These are phyloP conservation scores for Hippopotamyrus pictus DNA, from an alignment of 2,797 vertebrate genomes.

Conservation along the genomic window DNA sequence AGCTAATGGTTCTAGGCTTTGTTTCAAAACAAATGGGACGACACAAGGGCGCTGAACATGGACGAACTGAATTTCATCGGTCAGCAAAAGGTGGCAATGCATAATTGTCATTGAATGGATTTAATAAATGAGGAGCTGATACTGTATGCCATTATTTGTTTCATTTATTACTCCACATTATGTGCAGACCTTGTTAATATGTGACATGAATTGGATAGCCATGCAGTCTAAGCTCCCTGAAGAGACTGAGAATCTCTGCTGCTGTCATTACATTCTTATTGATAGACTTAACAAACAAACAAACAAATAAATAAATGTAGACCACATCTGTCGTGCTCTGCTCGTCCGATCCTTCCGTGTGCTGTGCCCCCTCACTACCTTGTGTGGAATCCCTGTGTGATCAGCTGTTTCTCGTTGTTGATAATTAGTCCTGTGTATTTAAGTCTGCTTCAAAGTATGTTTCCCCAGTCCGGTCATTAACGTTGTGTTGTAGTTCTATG, in stretches of 20 bases:
- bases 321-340: neutral
- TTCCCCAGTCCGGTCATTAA: neutral
- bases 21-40: slow-evolving; percentile 44
- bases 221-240: neutral
- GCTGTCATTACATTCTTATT: neutral
- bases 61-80: slow-evolving; percentile 49
- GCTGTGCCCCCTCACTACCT: neutral
- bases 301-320: neutral
- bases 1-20: slow-evolving; percentile 52
- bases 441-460: neutral
- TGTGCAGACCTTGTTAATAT: neutral
- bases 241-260: neutral
- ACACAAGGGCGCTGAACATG: slow-evolving; percentile 48
- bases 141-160: slow-evolving; percentile 5
- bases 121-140: slow-evolving; percentile 29
- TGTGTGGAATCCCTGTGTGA: neutral
- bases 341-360: neutral
- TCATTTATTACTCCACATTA: neutral
- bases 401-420: neutral
- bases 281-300: neutral
- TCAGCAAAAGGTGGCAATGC: slow-evolving; percentile 40
- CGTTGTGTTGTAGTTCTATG: neutral
- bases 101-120: slow-evolving; percentile 44
- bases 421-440: neutral
- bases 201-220: neutral